Conservation (phyloP, 1,140 invertebrate species). For the Pomacea maculata region DNA sequence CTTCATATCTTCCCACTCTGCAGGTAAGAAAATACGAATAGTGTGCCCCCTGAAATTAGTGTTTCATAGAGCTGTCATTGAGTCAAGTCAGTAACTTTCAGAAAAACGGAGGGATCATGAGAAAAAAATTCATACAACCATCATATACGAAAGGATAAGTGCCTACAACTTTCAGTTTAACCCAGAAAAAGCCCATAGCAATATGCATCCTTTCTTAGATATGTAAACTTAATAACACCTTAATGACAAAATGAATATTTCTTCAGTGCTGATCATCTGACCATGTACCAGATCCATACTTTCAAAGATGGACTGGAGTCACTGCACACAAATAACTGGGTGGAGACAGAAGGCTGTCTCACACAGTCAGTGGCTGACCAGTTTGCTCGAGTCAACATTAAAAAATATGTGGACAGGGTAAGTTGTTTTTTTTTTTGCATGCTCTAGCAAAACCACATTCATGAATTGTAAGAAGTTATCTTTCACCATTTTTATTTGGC, state of each 20-base stretch:
- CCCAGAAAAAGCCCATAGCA: no score
- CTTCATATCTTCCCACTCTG: slow-evolving; percentile 22
- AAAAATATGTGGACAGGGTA: slow-evolving; percentile 41
- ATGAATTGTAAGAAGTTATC: no score
- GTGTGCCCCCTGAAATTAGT: not conserved
- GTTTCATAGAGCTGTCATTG: no score
- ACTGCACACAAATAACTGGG: slow-evolving; percentile 33
- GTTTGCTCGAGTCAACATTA: slow-evolving; percentile 38
- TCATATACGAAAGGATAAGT: no score
- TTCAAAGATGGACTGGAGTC: slow-evolving; percentile 1
- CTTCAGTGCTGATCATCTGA: slow-evolving; percentile 2
- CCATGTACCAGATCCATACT: slow-evolving; percentile 25
- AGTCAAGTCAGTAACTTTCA: not conserved
- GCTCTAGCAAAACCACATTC: no score
- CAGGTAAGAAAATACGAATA: not conserved
- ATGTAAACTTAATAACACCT: not conserved
- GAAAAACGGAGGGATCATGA: not conserved
- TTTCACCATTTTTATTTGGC: no score
- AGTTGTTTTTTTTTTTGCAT: not conserved
- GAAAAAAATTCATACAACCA: no score
- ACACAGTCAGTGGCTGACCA: slow-evolving; percentile 32
- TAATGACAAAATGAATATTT: slow-evolving; percentile 2
- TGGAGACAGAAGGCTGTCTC: slow-evolving; percentile 38
- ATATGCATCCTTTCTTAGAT: not conserved
- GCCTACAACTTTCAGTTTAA: no score